Conservation (phyloP, 1,140 invertebrate species). For the Lordiphosa clarofinis region DNA sequence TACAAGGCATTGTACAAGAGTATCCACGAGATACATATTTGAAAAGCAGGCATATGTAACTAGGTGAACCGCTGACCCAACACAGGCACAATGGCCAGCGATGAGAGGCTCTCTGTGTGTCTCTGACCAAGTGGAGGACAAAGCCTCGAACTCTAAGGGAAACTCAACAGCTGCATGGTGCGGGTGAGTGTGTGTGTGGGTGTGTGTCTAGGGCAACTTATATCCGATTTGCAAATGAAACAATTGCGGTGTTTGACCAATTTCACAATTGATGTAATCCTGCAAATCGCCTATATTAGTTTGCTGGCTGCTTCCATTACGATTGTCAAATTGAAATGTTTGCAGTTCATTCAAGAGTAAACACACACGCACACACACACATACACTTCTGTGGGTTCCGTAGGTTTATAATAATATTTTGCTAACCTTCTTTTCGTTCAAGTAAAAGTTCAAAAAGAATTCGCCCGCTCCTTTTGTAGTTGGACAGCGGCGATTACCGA, state of each 20-base stretch:
- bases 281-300: conserved; percentile 74
- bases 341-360: conserved; percentile 74
- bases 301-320: conserved; percentile 48
- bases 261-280: conserved; percentile 73
- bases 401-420: conserved; percentile 79
- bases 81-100: conserved; percentile 29
- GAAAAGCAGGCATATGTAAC: conserved; percentile 40
- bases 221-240: conserved; percentile 78
- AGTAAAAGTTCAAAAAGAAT: conserved; percentile 75
- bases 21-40: conserved; percentile 43
- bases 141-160: conserved; percentile 33
- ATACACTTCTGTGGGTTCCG: conserved; percentile 46
- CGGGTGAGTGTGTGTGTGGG: conserved; percentile 13
- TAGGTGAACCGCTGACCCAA: conserved; percentile 34
- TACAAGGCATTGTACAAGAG: conserved; percentile 58
- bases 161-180: conserved; percentile 55
- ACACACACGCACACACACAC: conserved; percentile 18
- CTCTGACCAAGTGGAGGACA: conserved; percentile 7
- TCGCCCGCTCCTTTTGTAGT: conserved; percentile 62
- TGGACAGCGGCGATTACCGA: conserved; percentile 51
- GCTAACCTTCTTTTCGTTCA: conserved; percentile 76
- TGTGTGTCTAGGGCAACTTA: conserved; percentile 60
- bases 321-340: conserved; percentile 70
- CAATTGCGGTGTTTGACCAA: conserved; percentile 78
- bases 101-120: conserved; percentile 28